phyloP scores from a whole-genome alignment of 2,113 vertebrate genomes.

The Noturus placidus region DNA sequence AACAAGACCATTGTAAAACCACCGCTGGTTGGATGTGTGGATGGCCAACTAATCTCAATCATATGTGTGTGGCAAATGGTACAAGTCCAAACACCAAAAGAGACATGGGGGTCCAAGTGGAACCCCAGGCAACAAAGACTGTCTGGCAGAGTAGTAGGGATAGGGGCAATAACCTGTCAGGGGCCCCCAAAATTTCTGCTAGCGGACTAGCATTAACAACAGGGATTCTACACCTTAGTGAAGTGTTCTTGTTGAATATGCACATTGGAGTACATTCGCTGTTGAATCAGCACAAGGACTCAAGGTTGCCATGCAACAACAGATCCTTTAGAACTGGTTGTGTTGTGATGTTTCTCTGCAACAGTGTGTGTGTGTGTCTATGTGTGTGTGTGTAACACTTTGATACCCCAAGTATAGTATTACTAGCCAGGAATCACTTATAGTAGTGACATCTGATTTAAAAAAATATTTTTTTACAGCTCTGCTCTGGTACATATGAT shows the following conservation, averaged over 20 bases:
- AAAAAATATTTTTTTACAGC: not conserved
- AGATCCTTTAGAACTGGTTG: constrained; percentile 15
- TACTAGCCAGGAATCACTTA: not conserved
- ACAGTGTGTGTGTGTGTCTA: not conserved
- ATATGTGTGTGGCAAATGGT: not conserved
- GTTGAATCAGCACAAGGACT: constrained; percentile 13
- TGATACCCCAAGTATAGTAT: not conserved
- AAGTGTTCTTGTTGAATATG: not conserved
- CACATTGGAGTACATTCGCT: not conserved
- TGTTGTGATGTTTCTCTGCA: not conserved
- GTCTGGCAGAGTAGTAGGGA: not conserved
- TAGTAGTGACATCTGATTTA: not conserved
- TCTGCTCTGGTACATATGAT: not conserved
- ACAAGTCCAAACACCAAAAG: not conserved
- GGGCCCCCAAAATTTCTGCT: not conserved
- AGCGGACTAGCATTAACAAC: not conserved
- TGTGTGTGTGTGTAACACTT: not conserved
- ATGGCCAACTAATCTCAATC: not conserved
- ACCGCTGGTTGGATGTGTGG: not conserved
- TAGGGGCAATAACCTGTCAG: not conserved
- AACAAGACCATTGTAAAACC: not conserved
- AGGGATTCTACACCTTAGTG: not conserved
- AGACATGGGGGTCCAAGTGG: not conserved
- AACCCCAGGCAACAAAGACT: not conserved
- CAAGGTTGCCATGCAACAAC: constrained; percentile 46